Conservation (phyloP, 2,797 vertebrate species). For the Clamator glandarius region DNA sequence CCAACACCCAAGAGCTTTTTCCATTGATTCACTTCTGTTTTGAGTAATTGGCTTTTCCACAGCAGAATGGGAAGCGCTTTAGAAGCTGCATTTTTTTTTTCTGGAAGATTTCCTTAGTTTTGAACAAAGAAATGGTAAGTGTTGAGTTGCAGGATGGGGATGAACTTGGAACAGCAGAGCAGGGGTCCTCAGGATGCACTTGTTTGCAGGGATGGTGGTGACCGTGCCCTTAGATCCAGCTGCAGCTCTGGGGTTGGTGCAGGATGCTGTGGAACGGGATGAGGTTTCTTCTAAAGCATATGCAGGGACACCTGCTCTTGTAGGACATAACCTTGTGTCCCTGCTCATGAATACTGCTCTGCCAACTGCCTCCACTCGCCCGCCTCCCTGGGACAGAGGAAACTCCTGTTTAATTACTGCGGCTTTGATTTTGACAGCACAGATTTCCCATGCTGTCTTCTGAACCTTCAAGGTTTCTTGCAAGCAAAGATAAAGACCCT, state of each 20-base stretch:
- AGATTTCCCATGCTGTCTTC: constrained; percentile 2
- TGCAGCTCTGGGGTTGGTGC: background rate
- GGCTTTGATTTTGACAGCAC: background rate
- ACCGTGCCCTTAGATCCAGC: background rate
- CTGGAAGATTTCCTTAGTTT: background rate
- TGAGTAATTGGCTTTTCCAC: background rate
- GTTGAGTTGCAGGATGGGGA: background rate
- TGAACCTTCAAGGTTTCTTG: constrained; percentile 17
- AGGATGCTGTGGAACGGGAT: rapidly evolving
- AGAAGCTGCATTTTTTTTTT: background rate
- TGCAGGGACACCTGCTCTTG: background rate
- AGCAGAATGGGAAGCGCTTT: background rate
- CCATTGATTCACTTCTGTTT: background rate
- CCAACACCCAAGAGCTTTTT: background rate
- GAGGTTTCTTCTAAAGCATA: background rate
- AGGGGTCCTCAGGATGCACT: background rate
- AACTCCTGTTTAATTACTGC: background rate
- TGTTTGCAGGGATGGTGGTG: rapidly evolving
- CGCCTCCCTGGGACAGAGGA: background rate
- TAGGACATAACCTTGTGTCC: background rate
- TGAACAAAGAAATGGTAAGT: background rate
- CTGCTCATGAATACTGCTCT: background rate
- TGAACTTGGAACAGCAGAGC: background rate
- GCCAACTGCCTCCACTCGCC: background rate
- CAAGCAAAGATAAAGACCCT: constrained; percentile 3